A percentile compares a stretch with the other conserved stretches of the same genome.
Conservation (phyloP, 2,113 vertebrate genomes). For the Poeciliopsis turrubarensis region DNA sequence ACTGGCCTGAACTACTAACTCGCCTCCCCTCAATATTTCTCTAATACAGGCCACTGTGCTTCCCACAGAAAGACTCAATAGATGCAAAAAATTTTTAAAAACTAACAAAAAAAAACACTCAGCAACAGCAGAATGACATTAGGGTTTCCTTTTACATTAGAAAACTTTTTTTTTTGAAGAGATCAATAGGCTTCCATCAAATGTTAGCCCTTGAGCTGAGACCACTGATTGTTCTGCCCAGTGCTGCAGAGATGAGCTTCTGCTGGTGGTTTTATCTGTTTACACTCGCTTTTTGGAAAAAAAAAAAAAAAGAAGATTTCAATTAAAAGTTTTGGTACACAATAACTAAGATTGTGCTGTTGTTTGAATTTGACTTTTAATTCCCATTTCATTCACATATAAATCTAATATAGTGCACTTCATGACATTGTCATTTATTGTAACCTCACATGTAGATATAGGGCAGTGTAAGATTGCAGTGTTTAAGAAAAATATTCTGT, state of each 20-base stretch:
- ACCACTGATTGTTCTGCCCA: background rate
- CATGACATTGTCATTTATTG: too few relatives aligned
- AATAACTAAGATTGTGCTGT: background rate
- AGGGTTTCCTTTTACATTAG: background rate
- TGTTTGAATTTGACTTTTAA: background rate
- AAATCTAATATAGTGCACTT: too few relatives aligned
- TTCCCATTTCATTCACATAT: too few relatives aligned
- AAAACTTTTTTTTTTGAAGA: background rate
- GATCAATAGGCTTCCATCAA: background rate
- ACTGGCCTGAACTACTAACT: conserved; percentile 19
- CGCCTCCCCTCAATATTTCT: conserved; percentile 4
- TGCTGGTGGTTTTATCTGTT: background rate
- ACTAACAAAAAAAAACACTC: background rate
- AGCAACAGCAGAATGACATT: background rate
- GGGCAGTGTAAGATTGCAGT: too few relatives aligned
- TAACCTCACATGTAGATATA: too few relatives aligned
- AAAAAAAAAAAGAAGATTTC: background rate
- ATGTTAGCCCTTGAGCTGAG: background rate
- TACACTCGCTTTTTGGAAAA: background rate
- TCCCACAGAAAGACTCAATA: conserved; percentile 1
- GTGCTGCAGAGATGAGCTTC: background rate
- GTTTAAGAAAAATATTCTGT: too few relatives aligned
- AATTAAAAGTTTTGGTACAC: background rate
- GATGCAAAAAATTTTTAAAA: background rate
- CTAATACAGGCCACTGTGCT: conserved; percentile 3